Percentiles rank a stretch among this genome's conserved stretches.
Conservation (phyloP, 2,797 vertebrate genomes). For the Tokudaia muenninki region DNA sequence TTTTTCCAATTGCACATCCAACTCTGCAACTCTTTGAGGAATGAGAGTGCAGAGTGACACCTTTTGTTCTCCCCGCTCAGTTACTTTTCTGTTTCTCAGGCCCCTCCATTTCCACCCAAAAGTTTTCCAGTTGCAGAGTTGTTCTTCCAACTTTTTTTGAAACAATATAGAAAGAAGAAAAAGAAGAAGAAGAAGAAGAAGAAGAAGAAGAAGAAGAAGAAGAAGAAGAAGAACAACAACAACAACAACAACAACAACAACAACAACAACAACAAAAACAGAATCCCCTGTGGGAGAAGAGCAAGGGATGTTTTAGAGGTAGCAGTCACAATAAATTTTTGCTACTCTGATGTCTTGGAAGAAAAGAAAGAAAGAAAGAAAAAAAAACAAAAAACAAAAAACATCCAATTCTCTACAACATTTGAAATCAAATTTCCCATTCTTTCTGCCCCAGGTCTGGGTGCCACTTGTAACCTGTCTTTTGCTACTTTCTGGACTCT, state of each 20-base stretch:
- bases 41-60: background rate
- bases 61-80: background rate
- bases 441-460: background rate
- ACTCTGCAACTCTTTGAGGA: background rate
- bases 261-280: too few relatives aligned
- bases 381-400: too few relatives aligned
- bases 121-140: background rate
- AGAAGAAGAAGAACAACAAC: too few relatives aligned
- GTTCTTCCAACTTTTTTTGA: background rate
- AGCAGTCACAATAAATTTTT: background rate
- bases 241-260: too few relatives aligned
- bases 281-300: background rate
- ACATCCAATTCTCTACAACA: background rate
- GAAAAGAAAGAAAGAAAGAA: too few relatives aligned
- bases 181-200: background rate
- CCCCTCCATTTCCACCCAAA: background rate
- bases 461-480: background rate
- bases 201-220: too few relatives aligned
- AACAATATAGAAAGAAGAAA: background rate
- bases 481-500: background rate
- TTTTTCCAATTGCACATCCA: background rate
- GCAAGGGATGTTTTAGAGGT: background rate
- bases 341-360: too few relatives aligned
- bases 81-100: background rate
- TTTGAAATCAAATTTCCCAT: background rate